Conservation (phyloP, 1,140 invertebrate species). For the Ceratina calcarata region DNA sequence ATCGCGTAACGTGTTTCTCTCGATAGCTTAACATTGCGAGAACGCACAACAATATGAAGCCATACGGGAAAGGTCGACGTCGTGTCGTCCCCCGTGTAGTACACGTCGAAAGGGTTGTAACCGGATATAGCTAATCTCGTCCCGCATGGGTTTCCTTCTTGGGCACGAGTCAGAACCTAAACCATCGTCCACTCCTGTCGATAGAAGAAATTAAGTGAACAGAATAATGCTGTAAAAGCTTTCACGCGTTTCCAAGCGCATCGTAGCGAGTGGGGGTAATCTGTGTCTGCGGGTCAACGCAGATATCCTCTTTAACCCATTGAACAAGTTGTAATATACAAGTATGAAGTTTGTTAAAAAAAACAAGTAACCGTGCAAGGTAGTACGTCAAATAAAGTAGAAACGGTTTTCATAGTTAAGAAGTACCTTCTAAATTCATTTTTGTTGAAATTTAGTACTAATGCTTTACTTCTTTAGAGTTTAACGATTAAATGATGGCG, state of each 20-base stretch:
- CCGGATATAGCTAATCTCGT: constrained; percentile 65
- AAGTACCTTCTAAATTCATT: too few relatives aligned
- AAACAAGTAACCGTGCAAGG: too few relatives aligned
- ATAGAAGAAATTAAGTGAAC: constrained; percentile 34
- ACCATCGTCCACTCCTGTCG: neutral
- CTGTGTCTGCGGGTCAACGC: neutral
- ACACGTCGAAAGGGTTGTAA: constrained; percentile 63
- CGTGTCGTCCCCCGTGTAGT: constrained; percentile 20
- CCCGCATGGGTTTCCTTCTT: constrained; percentile 52
- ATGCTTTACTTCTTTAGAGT: too few relatives aligned
- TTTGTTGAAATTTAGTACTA: too few relatives aligned
- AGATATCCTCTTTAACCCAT: neutral
- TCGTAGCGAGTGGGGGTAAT: neutral
- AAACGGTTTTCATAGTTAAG: too few relatives aligned
- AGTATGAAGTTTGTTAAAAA: too few relatives aligned
- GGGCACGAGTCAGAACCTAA: neutral
- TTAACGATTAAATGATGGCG: too few relatives aligned
- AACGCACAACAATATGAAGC: constrained; percentile 56
- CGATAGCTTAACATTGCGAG: constrained; percentile 5
- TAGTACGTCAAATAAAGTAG: too few relatives aligned
- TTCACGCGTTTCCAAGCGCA: neutral
- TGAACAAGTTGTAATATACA: too few relatives aligned
- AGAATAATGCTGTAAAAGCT: constrained; percentile 41
- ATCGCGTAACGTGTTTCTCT: neutral
- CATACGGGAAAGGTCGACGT: constrained; percentile 41